phyloP scores from a whole-genome alignment of 1,140 invertebrate genomes.

The Coptotermes formosanus region DNA sequence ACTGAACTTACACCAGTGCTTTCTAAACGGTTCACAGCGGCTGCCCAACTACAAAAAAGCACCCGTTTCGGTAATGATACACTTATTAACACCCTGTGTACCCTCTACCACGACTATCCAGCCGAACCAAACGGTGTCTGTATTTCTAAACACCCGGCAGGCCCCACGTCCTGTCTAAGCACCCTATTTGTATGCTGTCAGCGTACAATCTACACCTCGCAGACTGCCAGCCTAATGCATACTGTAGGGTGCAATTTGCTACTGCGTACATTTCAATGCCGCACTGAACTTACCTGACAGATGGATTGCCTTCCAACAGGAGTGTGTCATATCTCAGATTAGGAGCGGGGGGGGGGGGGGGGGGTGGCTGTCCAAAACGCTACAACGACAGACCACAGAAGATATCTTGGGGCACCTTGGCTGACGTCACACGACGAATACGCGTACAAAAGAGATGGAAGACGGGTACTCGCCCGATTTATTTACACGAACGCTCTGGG shows the following conservation, averaged over 20 bases:
- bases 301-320: neutral
- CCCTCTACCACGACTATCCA: too few relatives aligned
- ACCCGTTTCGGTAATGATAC: too few relatives aligned
- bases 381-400: too few relatives aligned
- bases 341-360: neutral
- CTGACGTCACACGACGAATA: too few relatives aligned
- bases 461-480: too few relatives aligned
- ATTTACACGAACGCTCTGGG: too few relatives aligned
- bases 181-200: neutral
- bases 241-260: conserved; percentile 16
- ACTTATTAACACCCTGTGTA: too few relatives aligned
- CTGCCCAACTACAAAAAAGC: too few relatives aligned
- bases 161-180: neutral
- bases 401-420: too few relatives aligned
- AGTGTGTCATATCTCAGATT: neutral
- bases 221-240: neutral
- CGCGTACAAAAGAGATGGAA: too few relatives aligned
- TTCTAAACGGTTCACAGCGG: too few relatives aligned
- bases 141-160: neutral
- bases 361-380: neutral
- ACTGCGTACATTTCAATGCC: neutral
- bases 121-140: neutral
- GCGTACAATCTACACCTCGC: neutral
- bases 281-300: neutral
- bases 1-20: too few relatives aligned